Conservation (phyloP, 2,797 vertebrate genomes). For the Molossus molossus region DNA sequence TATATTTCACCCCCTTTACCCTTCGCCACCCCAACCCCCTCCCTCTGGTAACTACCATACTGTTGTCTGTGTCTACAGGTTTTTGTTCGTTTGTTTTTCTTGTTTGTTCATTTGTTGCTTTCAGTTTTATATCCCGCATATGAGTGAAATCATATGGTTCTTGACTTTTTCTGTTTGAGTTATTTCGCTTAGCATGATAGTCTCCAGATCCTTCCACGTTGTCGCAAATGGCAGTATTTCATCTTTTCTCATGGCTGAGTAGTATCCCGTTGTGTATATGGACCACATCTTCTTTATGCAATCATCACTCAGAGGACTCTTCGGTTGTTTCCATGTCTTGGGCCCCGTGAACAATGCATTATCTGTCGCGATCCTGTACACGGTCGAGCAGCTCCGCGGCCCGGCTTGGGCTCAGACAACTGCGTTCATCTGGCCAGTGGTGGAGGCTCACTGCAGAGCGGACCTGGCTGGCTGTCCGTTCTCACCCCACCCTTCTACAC, state of each 20-base stretch:
- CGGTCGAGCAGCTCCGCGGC: neutral
- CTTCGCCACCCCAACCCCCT: too few species aligned
- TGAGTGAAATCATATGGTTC: neutral
- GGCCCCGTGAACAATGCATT: neutral
- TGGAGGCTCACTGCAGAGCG: neutral
- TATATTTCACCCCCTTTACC: neutral
- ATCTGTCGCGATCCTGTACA: neutral
- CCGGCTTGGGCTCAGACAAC: neutral
- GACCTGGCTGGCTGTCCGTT: neutral
- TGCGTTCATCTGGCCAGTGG: accelerated
- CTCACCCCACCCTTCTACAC: neutral
- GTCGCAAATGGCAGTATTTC: neutral
- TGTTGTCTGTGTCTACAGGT: neutral
- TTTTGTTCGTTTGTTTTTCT: neutral
- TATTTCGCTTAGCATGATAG: neutral
- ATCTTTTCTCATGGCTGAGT: neutral
- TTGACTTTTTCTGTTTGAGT: neutral
- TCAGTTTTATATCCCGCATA: neutral
- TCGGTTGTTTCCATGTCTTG: neutral
- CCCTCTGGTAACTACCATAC: neutral
- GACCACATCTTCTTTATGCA: neutral
- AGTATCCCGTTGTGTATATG: too few species aligned
- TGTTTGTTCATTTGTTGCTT: neutral
- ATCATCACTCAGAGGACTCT: neutral
- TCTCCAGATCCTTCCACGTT: neutral